A percentile compares a stretch with the other conserved stretches of the same genome.
These are phyloP conservation scores for Agonopterix alstromeriana DNA, from an alignment of 2,888 invertebrate species.

Conservation along the genomic window DNA sequence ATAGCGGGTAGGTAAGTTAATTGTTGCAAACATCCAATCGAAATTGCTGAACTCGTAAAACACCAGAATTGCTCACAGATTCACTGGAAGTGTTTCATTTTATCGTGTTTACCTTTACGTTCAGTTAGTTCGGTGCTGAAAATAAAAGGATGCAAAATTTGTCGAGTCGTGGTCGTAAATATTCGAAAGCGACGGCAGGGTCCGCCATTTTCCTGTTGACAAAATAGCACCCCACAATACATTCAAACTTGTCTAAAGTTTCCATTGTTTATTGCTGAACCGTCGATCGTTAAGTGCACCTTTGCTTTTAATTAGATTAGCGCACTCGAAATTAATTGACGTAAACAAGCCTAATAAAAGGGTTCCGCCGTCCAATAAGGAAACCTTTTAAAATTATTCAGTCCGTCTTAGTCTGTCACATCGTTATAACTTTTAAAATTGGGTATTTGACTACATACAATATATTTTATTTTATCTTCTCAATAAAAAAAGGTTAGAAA, in stretches of 20 bases:
- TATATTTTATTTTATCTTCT: too few relatives aligned
- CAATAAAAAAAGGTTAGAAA: too few relatives aligned
- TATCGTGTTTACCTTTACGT: conserved; percentile 50
- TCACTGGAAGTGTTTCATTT: conserved; percentile 35
- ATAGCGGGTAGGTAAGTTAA: too few relatives aligned
- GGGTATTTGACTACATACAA: too few relatives aligned
- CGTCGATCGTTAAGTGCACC: conserved; percentile 42
- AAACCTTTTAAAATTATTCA: too few relatives aligned
- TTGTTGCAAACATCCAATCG: not conserved
- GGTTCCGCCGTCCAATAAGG: too few relatives aligned
- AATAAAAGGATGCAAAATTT: conserved; percentile 67
- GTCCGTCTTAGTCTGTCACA: too few relatives aligned
- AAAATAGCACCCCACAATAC: conserved; percentile 67
- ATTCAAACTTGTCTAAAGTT: conserved; percentile 69
- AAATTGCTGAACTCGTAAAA: conserved; percentile 1
- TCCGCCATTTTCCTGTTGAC: conserved; percentile 74
- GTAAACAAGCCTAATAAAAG: not conserved
- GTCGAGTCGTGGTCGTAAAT: conserved; percentile 65
- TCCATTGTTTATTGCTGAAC: conserved; percentile 55
- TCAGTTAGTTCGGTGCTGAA: conserved; percentile 48
- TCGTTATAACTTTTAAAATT: too few relatives aligned
- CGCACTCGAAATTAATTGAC: conserved; percentile 8
- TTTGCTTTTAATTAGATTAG: conserved; percentile 48
- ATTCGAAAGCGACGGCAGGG: conserved; percentile 57
- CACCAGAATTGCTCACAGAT: conserved; percentile 12